Evolutionary conservation across 1,140 invertebrate genomes (phyloP), one percentile per base, ranked within the genome.

Genomic region (Galendromus occidentalis): DNA sequence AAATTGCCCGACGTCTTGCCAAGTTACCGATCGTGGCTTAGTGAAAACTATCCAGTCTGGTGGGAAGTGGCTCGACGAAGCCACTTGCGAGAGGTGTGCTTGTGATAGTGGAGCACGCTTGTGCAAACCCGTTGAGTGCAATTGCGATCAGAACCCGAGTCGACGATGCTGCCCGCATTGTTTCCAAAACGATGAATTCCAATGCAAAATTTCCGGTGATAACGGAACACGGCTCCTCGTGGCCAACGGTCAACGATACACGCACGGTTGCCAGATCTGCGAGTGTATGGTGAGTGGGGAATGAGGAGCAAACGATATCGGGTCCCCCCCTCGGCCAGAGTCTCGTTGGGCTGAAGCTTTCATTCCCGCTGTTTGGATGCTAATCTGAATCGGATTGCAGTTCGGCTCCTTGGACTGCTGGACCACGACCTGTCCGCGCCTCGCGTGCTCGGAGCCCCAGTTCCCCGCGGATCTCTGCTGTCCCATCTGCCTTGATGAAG

Each of bases 171-270:
- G 51, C 25, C 51, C 51, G 14, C 51, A 59, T 33, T 59, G 51
- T 25, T 59, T 59, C 33, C 51, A 59, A 33, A 33, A 59, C 14
- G 51, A 59, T 17, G 12, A 59, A 33, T 59, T 33, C 25, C 51
- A 59, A 33, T 59, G 51, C 33, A 25, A 33, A 25, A 29, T 59
- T 6, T 33, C 25, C 22, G 51, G 14, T 33, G 33, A 17, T 18
- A 25, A 59, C 22, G 51, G 51, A 25, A 14, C 51, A 4, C 14
- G 25, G 25, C 25, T 29, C 14, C 6, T 59, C 1, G 9, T 59
- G 6, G 51, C 51, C 22, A 59, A 59, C 33, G 51, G 51, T 33
- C 51, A 59, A 59, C 51, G 51, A 17, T n/a, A 29, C 51, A 59
- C 33, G 17, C 51, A 25, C 25, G 51, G 33, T 33, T 59, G 51